phyloP scores from a whole-genome alignment of 2,113 vertebrate genomes.

The Labeo rohita region DNA sequence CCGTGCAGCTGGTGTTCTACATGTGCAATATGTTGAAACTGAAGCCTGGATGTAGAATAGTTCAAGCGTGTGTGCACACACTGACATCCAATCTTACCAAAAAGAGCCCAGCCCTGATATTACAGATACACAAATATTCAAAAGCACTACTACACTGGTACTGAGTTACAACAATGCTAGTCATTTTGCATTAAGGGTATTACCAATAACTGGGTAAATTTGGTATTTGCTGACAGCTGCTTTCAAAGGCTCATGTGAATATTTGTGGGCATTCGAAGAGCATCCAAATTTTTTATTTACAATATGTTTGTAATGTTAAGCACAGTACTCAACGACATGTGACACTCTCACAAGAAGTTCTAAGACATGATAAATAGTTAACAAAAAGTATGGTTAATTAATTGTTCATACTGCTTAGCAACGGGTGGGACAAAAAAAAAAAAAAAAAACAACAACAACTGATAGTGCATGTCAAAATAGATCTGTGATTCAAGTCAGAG shows the following conservation, averaged over 20 bases:
- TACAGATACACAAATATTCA: no score
- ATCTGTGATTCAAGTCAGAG: no score
- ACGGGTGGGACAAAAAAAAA: not conserved
- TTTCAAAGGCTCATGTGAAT: not conserved
- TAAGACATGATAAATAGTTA: no score
- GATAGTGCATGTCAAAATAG: not conserved
- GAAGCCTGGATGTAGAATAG: not conserved
- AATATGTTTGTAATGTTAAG: not conserved
- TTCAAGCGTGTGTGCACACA: not conserved
- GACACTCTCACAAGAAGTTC: no score
- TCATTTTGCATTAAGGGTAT: no score
- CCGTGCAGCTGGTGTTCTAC: conserved; percentile 16
- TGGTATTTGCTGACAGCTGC: not conserved
- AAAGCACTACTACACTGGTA: not conserved
- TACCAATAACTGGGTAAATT: not conserved
- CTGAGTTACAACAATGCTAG: not conserved
- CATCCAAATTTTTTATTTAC: not conserved
- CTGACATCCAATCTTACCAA: not conserved
- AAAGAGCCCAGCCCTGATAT: not conserved
- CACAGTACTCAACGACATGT: not conserved
- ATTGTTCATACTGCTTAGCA: no score
- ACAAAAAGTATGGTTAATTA: no score
- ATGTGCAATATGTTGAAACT: not conserved
- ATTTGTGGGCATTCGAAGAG: not conserved
- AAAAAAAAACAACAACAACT: not conserved